These are phyloP conservation scores for Bolinopsis microptera DNA, from an alignment of 37 sponge, comb jelly and placozoan species.

Conservation along the genomic window DNA sequence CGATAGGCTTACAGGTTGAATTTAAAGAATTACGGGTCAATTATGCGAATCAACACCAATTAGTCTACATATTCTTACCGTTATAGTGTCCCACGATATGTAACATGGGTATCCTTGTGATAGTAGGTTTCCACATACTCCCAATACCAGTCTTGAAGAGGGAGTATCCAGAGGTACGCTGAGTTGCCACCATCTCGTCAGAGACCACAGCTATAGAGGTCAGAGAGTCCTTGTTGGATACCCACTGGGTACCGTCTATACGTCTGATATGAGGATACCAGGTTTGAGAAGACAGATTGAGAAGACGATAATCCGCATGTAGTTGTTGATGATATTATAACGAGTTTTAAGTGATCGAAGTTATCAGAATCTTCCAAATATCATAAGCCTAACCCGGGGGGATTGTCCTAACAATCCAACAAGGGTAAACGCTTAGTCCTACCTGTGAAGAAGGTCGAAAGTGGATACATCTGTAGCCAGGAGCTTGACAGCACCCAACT, in stretches of 20 bases:
- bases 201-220: background rate
- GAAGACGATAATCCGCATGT: too few species aligned
- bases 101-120: background rate
- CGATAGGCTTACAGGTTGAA: too few species aligned
- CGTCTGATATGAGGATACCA: background rate
- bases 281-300: too few species aligned
- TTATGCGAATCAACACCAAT: too few species aligned
- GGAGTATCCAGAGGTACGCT: background rate
- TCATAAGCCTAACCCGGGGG: too few species aligned
- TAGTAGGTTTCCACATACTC: background rate
- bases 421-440: too few species aligned
- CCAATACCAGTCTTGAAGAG: background rate
- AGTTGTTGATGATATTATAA: too few species aligned
- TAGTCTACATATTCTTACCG: too few species aligned
- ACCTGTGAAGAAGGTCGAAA: conserved; percentile 41
- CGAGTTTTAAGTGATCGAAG: too few species aligned
- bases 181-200: background rate
- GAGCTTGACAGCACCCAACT: background rate
- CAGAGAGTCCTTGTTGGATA: background rate
- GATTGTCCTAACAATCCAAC: too few species aligned
- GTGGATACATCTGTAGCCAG: background rate
- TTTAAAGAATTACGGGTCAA: too few species aligned
- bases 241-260: background rate
- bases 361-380: too few species aligned
- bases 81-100: background rate